Percentiles rank a stretch among this genome's conserved stretches.
phyloP scores from a whole-genome alignment of 2,797 vertebrate genomes.

The Tarsius wallacei region DNA sequence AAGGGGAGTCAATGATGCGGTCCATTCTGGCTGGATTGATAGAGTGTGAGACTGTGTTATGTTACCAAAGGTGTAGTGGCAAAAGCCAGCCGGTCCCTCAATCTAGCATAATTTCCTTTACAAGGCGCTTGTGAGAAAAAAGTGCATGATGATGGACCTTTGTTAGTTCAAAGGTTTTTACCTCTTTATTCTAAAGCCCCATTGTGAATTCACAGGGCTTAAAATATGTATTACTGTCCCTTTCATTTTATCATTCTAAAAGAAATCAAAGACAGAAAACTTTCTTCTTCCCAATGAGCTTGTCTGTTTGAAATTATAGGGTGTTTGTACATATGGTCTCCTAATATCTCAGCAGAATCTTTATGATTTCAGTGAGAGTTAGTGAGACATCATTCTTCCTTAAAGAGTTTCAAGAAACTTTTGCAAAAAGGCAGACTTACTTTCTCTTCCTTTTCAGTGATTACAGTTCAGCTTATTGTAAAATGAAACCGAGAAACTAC shows the following conservation, averaged over 20 bases:
- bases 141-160: conserved; percentile 96
- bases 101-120: conserved; percentile 93
- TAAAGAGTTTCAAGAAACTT: conserved; percentile 80
- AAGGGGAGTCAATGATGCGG: conserved; percentile 89
- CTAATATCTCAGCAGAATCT: conserved; percentile 89
- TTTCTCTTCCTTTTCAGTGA: conserved; percentile 69
- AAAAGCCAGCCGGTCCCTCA: conserved; percentile 91
- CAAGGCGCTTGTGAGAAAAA: conserved; percentile 94
- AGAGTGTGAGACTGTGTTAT: conserved; percentile 83
- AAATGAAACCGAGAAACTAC: conserved; percentile 63
- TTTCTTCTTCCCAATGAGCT: conserved; percentile 91
- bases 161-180: conserved; percentile 99
- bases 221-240: conserved; percentile 99
- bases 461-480: conserved; percentile 55
- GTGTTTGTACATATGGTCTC: conserved; percentile 92
- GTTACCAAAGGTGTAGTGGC: conserved; percentile 87
- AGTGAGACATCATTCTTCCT: conserved; percentile 75
- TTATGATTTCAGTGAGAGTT: conserved; percentile 85
- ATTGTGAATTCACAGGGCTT: conserved; percentile 98
- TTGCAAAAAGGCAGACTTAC: conserved; percentile 54
- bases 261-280: conserved; percentile 95
- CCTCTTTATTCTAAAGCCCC: conserved; percentile 98
- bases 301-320: conserved; percentile 95
- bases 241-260: conserved; percentile 98
- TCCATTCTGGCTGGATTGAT: conserved; percentile 79